Base-by-base conservation (phyloP, 2,888 invertebrate genomes). In the Andrena flavipes region DNA sequence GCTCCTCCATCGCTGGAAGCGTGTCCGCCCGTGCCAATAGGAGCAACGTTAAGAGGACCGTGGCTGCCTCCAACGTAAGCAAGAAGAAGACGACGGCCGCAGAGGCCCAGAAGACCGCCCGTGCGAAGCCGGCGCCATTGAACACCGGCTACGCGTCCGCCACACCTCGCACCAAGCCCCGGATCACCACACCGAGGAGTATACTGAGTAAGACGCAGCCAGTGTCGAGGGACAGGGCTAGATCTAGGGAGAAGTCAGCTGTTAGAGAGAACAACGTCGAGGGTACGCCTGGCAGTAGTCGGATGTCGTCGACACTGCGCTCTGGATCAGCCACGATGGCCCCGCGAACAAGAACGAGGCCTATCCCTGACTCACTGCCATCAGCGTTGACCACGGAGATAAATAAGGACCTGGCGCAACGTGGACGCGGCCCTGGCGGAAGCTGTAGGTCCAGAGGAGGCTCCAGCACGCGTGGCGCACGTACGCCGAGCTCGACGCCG, bases 1-100 rank as follows among this genome's bases (percentile, higher is more conserved):
- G 97, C 92, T 97, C 97, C 0, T 97, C 97, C 0, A 93, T 97
- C 49, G 95, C 96, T 3, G 95, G 95, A 29, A 94, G 94, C 74
- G 91, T 91, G 8, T 92, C 92, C 0, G 89, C 91, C 0, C 87
- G 93, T 10, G 84, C 84, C 8, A 85, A 83, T 23, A 73, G 90
- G 51, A 84, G 85, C 48, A 88, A 83, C 63, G 76, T 72, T 59
- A 86, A 89, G 60, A 85, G 87, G 16, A 84, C 82, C 7, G 54
- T 85, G 7, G 67, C 89, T 2, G 33, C 76, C 0, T 84, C 91
- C 2, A 94, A 93, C 20, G 94, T 68, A 30, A 63, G 75, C 51
- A 96, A 96, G 80, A 96, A 96, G 89, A 96, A 96, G 92, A 95
- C 96, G 13, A 95, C 95, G 63, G 94, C 95, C 80, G 92, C 95